Evolutionary conservation across 1,140 invertebrate species (phyloP).

Genomic region (Drosophila eugracilis): DNA sequence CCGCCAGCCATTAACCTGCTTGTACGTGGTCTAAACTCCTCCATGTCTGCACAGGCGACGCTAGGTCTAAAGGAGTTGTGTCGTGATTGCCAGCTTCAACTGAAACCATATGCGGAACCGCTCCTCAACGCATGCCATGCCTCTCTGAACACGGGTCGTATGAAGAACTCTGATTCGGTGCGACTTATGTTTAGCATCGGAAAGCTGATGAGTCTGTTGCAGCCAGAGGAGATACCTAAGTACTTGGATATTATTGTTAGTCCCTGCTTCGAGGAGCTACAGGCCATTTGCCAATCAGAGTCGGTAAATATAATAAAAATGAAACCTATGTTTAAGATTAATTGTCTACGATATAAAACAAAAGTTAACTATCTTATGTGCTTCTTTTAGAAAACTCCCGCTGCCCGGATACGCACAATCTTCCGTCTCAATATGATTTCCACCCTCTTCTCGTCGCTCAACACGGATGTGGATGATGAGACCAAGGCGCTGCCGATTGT

Average conservation of each 20-base stretch:
- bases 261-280: slow-evolving; percentile 88
- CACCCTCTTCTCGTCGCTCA: slow-evolving; percentile 89
- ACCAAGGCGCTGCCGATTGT: slow-evolving; percentile 58
- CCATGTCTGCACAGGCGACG: slow-evolving; percentile 91
- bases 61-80: slow-evolving; percentile 95
- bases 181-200: slow-evolving; percentile 92
- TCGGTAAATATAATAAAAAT: slow-evolving; percentile 41
- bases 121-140: slow-evolving; percentile 88
- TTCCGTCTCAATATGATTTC: slow-evolving; percentile 89
- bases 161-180: slow-evolving; percentile 88
- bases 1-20: slow-evolving; percentile 87
- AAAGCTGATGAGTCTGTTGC: slow-evolving; percentile 89
- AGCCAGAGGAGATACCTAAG: slow-evolving; percentile 88
- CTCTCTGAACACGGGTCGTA: slow-evolving; percentile 85
- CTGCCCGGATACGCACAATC: slow-evolving; percentile 85
- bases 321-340: no score
- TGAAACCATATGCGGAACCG: slow-evolving; percentile 90
- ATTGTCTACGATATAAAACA: no score
- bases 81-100: slow-evolving; percentile 90
- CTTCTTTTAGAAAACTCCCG: slow-evolving; percentile 82
- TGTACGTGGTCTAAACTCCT: slow-evolving; percentile 88
- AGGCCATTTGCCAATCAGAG: slow-evolving; percentile 85
- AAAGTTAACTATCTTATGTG: background rate
- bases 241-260: slow-evolving; percentile 90
- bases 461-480: slow-evolving; percentile 84